A percentile compares a stretch with the other conserved stretches of the same genome.
Conservation (phyloP, 2,888 invertebrate species). For the Abrostola triplasia region DNA sequence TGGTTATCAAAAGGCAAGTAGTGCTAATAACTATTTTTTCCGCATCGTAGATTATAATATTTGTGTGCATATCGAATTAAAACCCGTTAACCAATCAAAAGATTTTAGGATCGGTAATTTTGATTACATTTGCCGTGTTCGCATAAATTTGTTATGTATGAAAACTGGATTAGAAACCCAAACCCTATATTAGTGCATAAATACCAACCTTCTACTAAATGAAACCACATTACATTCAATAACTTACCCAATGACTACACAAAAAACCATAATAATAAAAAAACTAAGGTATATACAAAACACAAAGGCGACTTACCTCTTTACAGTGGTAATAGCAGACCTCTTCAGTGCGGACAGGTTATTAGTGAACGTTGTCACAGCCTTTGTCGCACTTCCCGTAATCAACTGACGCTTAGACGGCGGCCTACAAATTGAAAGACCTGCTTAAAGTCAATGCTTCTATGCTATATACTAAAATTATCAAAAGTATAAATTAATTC, state of each 20-base stretch:
- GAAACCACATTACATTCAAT: not conserved
- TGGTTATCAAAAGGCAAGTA: conserved; percentile 18
- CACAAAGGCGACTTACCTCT: conserved; percentile 68
- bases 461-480: conserved; percentile 27
- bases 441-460: conserved; percentile 63
- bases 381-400: conserved; percentile 80
- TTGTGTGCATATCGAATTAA: conserved; percentile 8
- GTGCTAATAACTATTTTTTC: conserved; percentile 18
- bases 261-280: not conserved
- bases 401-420: conserved; percentile 79
- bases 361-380: conserved; percentile 67
- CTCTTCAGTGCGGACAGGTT: conserved; percentile 80
- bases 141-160: not conserved
- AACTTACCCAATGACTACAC: not conserved
- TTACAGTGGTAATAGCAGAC: conserved; percentile 81
- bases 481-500: conserved; percentile 4
- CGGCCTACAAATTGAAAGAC: conserved; percentile 66
- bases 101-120: conserved; percentile 13
- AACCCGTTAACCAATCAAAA: conserved; percentile 17
- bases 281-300: not conserved
- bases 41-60: conserved; percentile 5
- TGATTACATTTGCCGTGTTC: not conserved
- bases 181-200: not conserved
- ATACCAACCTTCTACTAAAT: not conserved
- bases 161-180: not conserved